These are phyloP conservation scores for Drosophila sechellia DNA, from an alignment of 1,140 invertebrate species.

Conservation along the genomic window DNA sequence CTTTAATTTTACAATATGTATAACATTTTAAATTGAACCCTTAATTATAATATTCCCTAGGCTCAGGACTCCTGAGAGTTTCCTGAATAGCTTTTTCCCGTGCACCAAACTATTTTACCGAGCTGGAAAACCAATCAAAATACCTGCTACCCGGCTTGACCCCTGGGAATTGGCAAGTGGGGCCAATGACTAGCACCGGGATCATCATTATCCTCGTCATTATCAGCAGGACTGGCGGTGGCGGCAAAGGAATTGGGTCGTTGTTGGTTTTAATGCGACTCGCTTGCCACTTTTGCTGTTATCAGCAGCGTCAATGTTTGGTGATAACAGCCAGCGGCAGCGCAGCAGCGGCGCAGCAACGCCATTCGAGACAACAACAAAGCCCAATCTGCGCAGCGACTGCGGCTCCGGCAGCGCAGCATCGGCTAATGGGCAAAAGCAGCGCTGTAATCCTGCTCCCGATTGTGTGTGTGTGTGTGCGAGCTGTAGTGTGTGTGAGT, in stretches of 20 bases:
- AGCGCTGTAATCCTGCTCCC: constrained; percentile 61
- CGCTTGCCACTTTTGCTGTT: constrained; percentile 71
- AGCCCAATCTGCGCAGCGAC: constrained; percentile 40
- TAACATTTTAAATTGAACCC: too few relatives aligned
- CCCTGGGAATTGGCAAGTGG: constrained; percentile 43
- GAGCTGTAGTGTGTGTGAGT: constrained; percentile 14
- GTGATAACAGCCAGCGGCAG: constrained; percentile 68
- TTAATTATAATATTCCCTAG: too few relatives aligned
- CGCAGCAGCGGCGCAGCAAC: constrained; percentile 19
- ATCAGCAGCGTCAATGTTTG: constrained; percentile 68
- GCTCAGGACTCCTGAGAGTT: too few relatives aligned
- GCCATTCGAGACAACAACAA: constrained; percentile 46
- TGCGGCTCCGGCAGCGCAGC: constrained; percentile 46
- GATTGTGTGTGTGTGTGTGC: not conserved
- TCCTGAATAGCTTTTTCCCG: not conserved
- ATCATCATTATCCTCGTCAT: constrained; percentile 43
- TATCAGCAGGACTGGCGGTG: constrained; percentile 16
- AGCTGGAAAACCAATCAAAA: constrained; percentile 51
- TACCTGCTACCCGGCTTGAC: constrained; percentile 32
- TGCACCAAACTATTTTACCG: constrained; percentile 28
- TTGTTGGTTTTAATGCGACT: constrained; percentile 65
- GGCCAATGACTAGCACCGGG: constrained; percentile 34
- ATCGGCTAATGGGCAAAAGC: constrained; percentile 49
- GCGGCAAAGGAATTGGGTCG: constrained; percentile 67
- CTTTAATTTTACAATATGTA: too few relatives aligned